Conservation (phyloP, 2,113 vertebrate species). For the Chamaea fasciata region DNA sequence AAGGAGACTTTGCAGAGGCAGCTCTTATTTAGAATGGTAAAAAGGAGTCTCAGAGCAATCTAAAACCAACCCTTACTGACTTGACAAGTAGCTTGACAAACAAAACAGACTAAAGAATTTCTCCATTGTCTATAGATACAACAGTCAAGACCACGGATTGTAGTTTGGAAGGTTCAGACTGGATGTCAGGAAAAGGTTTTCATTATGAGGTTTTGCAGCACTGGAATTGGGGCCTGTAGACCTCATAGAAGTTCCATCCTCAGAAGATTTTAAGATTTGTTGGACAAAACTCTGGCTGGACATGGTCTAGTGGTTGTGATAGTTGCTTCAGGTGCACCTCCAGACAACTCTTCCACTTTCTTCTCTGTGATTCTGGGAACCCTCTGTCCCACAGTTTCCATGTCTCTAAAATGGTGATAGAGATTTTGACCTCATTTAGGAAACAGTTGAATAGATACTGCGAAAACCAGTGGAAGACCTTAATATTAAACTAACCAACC, state of each 20-base stretch:
- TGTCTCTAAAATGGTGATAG: neutral
- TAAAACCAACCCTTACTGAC: neutral
- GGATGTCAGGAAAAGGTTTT: neutral
- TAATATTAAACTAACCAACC: neutral
- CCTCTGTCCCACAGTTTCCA: neutral
- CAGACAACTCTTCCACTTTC: neutral
- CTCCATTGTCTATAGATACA: neutral
- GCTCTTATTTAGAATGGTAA: neutral
- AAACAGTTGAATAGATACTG: neutral
- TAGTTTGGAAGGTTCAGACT: neutral
- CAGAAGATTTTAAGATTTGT: neutral
- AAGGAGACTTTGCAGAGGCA: neutral
- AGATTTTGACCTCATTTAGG: neutral
- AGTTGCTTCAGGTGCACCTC: neutral
- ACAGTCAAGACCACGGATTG: neutral
- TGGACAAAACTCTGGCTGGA: neutral
- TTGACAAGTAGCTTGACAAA: neutral
- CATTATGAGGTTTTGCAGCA: neutral
- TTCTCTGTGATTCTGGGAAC: neutral
- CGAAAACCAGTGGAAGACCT: neutral
- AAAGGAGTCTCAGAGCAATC: neutral
- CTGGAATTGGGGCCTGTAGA: rapidly evolving
- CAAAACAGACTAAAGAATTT: neutral
- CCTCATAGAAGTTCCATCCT: neutral
- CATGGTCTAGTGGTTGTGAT: neutral